These are phyloP conservation scores for Lepisosteus oculatus DNA, from an alignment of 2,113 vertebrate species.

Conservation along the genomic window DNA sequence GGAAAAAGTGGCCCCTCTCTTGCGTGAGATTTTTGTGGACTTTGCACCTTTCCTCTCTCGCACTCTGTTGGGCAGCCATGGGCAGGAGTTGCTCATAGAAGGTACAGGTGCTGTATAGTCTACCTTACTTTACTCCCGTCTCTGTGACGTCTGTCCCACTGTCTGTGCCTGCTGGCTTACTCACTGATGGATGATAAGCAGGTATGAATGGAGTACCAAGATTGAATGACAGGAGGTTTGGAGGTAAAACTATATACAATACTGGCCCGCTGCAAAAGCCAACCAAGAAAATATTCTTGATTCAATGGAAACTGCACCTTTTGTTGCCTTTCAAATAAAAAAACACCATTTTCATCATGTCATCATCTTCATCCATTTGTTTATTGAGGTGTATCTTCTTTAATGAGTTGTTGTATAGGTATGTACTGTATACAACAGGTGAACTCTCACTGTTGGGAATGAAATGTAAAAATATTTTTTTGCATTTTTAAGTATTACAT, in stretches of 20 bases:
- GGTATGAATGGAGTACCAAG: conserved; percentile 24
- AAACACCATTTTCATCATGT: background rate
- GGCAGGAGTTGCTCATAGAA: conserved; percentile 97
- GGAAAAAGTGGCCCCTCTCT: conserved; percentile 93
- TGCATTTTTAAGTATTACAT: too few species aligned
- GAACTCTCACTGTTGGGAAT: background rate
- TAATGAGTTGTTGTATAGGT: background rate
- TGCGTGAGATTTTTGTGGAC: conserved; percentile 97
- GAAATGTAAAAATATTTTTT: too few species aligned
- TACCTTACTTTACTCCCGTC: conserved; percentile 4
- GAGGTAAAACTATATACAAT: too few species aligned
- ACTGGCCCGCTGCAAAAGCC: too few species aligned
- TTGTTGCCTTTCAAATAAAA: conserved; percentile 3
- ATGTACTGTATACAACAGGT: background rate
- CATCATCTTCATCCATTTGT: background rate
- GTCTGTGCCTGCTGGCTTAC: conserved; percentile 36
- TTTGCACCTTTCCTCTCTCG: conserved; percentile 96
- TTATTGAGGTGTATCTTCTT: background rate
- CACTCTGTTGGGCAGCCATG: conserved; percentile 92
- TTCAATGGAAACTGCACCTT: background rate
- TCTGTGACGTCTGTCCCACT: conserved; percentile 18
- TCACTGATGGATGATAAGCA: conserved; percentile 14
- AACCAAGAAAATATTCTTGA: too few species aligned
- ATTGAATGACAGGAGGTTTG: too few species aligned
- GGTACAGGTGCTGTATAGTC: conserved; percentile 80